Evolutionary conservation across 2,113 vertebrate species (phyloP), one percentile per base, ranked within the genome.

Genomic region (Chaetodon trifascialis): DNA sequence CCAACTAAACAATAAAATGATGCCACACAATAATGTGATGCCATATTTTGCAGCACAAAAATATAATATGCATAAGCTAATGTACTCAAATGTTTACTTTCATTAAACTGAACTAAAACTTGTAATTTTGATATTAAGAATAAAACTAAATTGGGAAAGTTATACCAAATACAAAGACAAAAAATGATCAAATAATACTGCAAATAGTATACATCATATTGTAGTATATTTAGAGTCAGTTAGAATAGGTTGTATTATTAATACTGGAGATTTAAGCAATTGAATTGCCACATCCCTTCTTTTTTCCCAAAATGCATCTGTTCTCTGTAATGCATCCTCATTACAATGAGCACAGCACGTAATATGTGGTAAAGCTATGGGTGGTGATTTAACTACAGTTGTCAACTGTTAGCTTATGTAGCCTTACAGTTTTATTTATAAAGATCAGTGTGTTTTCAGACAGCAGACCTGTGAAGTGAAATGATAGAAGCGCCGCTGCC

Each of bases 401-500:
- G 23, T 62, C 10, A 44, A 54, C n/a, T 77, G n/a, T n/a, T 73
- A 17, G 9, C 14, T 55, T 16, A 55, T 19, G 11, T 23, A 71
- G 11, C 55, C 15, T 16, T 54, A 25, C 4, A 30, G 40, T 55
- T 30, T 60, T 16, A 25, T 11, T 19, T 36, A 11, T 1, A 62
- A 63, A 17, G 40, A 70, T 46, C 16, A 59, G 38, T 40, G 52
- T 77, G 34, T 69, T 58, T 77, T 15, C 47, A 40, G 21, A 69
- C n/a, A 55, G 4, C 17, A 51, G 30, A 73, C 42, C 52, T 65
- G 51, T 67, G 76, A 82, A 80, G 66, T 44, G 34, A 70, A 82
- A 49, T 70, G 74, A 86, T 79, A 40, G 80, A 81, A 90, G 83
- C 86, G 76, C 66, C 52, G 47, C 51, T 58, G 63, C 58, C 7